Base-by-base conservation (phyloP, 2,888 invertebrate genomes). In the Atethmia centrago region DNA sequence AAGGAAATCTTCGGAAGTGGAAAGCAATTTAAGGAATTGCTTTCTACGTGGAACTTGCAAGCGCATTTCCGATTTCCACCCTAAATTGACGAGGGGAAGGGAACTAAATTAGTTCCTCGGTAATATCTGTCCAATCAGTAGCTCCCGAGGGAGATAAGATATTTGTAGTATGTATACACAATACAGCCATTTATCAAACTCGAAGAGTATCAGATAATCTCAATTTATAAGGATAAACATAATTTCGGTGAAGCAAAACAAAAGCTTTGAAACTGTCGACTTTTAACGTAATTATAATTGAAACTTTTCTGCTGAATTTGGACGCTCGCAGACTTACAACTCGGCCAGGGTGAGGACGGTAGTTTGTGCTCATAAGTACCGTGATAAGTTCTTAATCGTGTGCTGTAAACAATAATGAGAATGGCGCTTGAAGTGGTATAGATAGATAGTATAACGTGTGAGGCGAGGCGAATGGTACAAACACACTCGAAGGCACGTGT, bases 51-150 rank as follows among this genome's bases (percentile, higher is more conserved):
- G 42, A 79, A 79, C 73, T 79, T 76, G 74, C 85, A 75, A 75
- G 62, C 61, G 76, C 74, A 82, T 81, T 79, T 72, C 80, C 62
- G 70, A 79, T 87, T 77, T 85, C 68, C 79, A 77, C 85, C 85
- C 83, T 80, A 77, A 76, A 77, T n/a, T 79, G 79, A 73, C 77
- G 59, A 79, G 76, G 79, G 79, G 66, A 77, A 72, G 55, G 65
- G 19, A 74, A 74, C 58, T 73, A 74, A 83, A 78, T 86, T 79
- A 83, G 77, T 72, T 84, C 66, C 65, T 31, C 25, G 31, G 70
- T 64, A 76, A 66, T 82, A 79, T 86, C 70, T 66, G 72, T 31
- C 67, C 68, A 79, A 79, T 77, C 69, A 78, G 65, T 62, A 67
- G 56, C 53, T 66, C 74, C 58, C 56, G 51, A 67, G 77, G 81